Evolutionary conservation across 2,113 vertebrate species (phyloP).

Genomic region (Sebastes schlegelii): DNA sequence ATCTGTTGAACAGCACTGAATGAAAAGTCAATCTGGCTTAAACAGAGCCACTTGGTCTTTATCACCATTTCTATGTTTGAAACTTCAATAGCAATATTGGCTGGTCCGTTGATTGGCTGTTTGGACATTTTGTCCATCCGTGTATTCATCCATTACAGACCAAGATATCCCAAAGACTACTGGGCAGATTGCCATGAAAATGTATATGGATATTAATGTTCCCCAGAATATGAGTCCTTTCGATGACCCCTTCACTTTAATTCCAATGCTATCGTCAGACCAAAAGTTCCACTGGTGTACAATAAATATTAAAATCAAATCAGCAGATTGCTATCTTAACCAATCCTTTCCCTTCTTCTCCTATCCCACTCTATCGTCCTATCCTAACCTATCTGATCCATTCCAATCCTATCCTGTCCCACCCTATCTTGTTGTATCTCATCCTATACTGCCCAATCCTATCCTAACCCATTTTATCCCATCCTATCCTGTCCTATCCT

Average conservation of each 20-base stretch:
- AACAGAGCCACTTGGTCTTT: conserved; percentile 35
- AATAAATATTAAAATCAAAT: background rate
- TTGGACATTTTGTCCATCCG: background rate
- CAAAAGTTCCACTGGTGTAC: background rate
- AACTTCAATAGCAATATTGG: conserved; percentile 14
- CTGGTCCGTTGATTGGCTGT: background rate
- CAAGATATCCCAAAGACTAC: background rate
- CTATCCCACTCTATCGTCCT: background rate
- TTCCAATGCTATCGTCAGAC: background rate
- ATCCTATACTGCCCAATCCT: background rate
- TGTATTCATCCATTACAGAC: background rate
- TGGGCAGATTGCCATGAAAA: background rate
- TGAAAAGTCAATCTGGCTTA: conserved; percentile 63
- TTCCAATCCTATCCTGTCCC: background rate
- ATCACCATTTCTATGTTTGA: conserved; percentile 16
- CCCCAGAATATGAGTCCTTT: background rate
- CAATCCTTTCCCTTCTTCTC: background rate
- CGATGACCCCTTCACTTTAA: background rate
- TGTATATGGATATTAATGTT: background rate
- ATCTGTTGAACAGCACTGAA: conserved; percentile 53
- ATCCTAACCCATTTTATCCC: background rate
- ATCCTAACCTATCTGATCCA: background rate
- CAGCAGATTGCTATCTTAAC: background rate
- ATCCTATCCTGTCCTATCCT: background rate
- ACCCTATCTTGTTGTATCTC: background rate